Evolutionary conservation across 92 coral and sea anemone genomes (phyloP).

Genomic region (Siderastrea siderea): DNA sequence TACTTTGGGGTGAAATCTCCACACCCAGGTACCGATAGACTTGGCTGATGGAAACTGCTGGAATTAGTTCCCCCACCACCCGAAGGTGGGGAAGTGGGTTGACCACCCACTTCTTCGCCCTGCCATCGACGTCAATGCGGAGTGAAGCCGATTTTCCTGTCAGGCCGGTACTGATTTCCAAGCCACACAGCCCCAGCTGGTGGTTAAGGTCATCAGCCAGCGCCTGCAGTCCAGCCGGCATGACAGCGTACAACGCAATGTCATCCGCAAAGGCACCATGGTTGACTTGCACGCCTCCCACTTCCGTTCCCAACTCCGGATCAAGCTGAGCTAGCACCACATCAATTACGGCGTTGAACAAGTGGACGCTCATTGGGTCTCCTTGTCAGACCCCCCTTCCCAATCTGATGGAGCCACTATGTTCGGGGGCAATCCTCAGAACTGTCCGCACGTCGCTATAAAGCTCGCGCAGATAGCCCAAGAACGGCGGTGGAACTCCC

Average conservation of each 20-base stretch:
- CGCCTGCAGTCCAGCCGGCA: no score
- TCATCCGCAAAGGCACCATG: constrained; percentile 16
- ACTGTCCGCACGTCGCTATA: background rate
- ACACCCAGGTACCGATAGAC: background rate
- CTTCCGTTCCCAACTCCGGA: no score
- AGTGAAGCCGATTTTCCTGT: constrained; percentile 2
- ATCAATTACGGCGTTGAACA: constrained; percentile 30
- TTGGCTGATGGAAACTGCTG: background rate
- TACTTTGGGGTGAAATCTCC: background rate
- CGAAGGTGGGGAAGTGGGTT: constrained; percentile 1
- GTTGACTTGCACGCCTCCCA: background rate
- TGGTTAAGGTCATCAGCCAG: no score
- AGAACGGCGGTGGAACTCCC: no score
- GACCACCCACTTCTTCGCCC: constrained; percentile 2
- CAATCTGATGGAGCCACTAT: background rate
- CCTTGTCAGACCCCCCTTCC: constrained; percentile 21
- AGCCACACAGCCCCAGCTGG: no score
- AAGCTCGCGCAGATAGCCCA: no score
- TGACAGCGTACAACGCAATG: background rate
- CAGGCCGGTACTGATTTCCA: background rate
- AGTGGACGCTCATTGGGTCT: constrained; percentile 2
- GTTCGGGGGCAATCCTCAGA: background rate
- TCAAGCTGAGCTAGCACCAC: background rate
- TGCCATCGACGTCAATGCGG: constrained; percentile 16
- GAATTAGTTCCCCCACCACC: background rate